Conservation (phyloP, 1,140 invertebrate species). For the Eumeta japonica region DNA sequence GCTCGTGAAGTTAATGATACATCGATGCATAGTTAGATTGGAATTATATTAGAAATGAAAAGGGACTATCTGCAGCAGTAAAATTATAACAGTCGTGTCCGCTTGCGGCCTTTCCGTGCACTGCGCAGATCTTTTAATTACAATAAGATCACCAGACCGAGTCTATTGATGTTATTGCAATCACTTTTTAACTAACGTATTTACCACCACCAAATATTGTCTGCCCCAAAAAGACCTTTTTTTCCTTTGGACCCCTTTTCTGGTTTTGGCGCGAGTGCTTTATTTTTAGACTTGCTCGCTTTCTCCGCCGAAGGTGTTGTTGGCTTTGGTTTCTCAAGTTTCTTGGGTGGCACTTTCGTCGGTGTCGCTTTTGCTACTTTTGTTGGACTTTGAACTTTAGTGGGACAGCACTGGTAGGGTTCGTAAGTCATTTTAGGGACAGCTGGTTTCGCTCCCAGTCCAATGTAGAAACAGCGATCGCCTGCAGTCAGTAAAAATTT, state of each 20-base stretch:
- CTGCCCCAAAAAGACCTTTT: conserved; percentile 79
- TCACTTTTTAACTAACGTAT: conserved; percentile 27
- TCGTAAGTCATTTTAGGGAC: conserved; percentile 77
- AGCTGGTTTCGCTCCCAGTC: conserved; percentile 81
- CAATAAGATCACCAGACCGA: conserved; percentile 16
- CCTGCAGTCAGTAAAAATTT: conserved; percentile 68
- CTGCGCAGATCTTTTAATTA: conserved; percentile 11
- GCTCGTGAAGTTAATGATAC: conserved; percentile 34
- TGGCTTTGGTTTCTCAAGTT: conserved; percentile 40
- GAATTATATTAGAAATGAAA: conserved; percentile 15
- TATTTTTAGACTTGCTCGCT: conserved; percentile 46
- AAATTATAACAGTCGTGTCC: conserved; percentile 43
- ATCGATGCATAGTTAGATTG: conserved; percentile 31
- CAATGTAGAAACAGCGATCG: conserved; percentile 94
- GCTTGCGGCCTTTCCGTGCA: conserved; percentile 42
- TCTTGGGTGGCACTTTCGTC: conserved; percentile 48
- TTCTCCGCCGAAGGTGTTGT: conserved; percentile 35
- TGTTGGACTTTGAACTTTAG: conserved; percentile 70
- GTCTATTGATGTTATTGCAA: conserved; percentile 33
- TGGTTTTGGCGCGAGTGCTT: conserved; percentile 51
- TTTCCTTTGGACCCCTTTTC: conserved; percentile 64
- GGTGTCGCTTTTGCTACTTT: conserved; percentile 69
- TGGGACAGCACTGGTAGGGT: conserved; percentile 87
- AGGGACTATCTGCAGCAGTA: conserved; percentile 12
- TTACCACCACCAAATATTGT: conserved; percentile 70